Evolutionary conservation across 2,888 invertebrate species (phyloP), one percentile per base, ranked within the genome.

Genomic region (Drosophila kambysellisi): DNA sequence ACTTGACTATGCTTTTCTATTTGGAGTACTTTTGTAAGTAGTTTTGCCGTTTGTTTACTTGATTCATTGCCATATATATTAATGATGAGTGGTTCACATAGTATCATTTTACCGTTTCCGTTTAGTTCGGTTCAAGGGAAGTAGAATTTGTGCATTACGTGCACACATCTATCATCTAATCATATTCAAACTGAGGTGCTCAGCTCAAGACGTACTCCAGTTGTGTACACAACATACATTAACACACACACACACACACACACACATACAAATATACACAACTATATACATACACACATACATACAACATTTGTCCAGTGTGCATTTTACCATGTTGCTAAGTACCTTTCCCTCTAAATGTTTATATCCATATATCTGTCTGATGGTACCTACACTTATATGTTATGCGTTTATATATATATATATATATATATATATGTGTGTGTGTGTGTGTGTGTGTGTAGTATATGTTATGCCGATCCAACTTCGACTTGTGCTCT

Each of bases 401-500:
- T 29, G 20, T 64, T n/a, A 37, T 12, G 5, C 64, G 59, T 56
- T 46, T 56, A 54, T 63, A 50, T 52, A 48, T 58, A 43, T 57
- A 48, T 60, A 54, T 65, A 46, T 20, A 29, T 59, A 25, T 48
- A n/a, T 48, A 11, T 30, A 5, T 35, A 5, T 37, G 7, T 15
- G 4, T 15, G 0, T 17, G 8, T 12, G 11, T 25, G 7, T 46
- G 20, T 46, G 7, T 39, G 12, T 51, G n/a, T 62, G 20, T 66
- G 41, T 62, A 37, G 32, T 60, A 41, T 62, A 48, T 71, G 41
- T 48, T 35, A 65, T 59, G 43, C 33, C 70, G 52, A 81, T 76
- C 56, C 68, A 72, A 81, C 74, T 72, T 59, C 76, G 79, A 79
- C 84, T 85, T 77, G 80, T 85, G 89, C 84, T 89, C 84, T 85